Evolutionary conservation across 1,140 invertebrate species (phyloP), one percentile per base, ranked within the genome.

Genomic region (Atopsyche davidsoni): DNA sequence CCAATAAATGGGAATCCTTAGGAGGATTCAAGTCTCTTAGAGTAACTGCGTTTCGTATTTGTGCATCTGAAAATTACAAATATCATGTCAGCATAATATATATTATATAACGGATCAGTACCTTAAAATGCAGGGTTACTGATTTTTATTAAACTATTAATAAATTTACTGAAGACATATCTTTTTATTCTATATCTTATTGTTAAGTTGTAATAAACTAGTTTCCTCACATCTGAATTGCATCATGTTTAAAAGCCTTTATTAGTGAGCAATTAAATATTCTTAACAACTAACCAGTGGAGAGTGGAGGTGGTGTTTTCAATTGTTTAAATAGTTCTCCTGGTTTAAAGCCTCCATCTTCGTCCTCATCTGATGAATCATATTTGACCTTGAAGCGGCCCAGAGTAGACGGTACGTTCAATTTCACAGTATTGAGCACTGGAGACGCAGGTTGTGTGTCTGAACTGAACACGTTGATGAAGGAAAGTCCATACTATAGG

Each of bases 401-500:
- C 24, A 83, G 16, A 22, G 52, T 45, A 19, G 24, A 28, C 24
- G 16, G 22, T 38, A n/a, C 21, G 38, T 9, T 23, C 24, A 22
- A 6, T 17, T 34, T 14, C 40, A 41, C 22, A 44, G 18, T n/a
- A 19, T 18, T 9, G 44, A 14, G 11, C 14, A 13, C 14, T 47
- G 44, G 2, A 34, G n/a, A n/a, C n/a, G n/a, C n/a, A n/a, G 19
- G 11, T 10, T n/a, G 2, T 22, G 50, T 46, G 28, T 70, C 66
- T 18, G 67, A 67, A 18, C 77, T 73, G 61, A 80, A 79, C 7
- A 90, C 69, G 58, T 81, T 85, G 22, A 92, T 75, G 64, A 92
- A 92, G 2, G 85, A 82, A 4, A 93, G 60, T 0, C 89, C 89
- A 73, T 81, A 92, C 70, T 72, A 60, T 18, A 63, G 48, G 35